A percentile compares a stretch with the other conserved stretches of the same genome.
phyloP scores from a whole-genome alignment of 2,113 vertebrate genomes.

The Cephalophus harveyi region DNA sequence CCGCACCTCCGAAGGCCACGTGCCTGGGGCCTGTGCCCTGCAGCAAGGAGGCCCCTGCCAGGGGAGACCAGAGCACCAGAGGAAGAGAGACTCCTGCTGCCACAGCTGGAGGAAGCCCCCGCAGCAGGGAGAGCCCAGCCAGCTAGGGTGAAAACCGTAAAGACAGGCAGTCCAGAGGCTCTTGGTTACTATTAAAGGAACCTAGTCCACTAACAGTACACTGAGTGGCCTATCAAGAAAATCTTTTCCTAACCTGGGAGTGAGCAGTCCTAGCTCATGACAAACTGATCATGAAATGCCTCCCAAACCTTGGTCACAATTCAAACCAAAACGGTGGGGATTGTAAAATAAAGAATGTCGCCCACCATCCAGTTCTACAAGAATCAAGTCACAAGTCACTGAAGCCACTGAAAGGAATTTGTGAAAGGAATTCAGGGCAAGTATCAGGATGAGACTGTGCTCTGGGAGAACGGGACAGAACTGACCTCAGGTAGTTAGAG shows the following conservation, averaged over 20 bases:
- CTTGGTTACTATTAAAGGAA: neutral
- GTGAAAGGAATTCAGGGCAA: neutral
- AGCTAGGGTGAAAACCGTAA: neutral
- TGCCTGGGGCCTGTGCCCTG: neutral
- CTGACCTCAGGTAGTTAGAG: neutral
- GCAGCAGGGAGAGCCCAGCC: rapidly evolving
- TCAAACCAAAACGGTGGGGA: neutral
- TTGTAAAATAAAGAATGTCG: neutral
- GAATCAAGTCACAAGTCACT: neutral
- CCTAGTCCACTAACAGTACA: neutral
- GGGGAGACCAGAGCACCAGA: rapidly evolving
- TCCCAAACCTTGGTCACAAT: neutral
- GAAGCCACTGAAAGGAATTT: neutral
- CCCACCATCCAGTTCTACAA: neutral
- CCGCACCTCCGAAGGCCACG: rapidly evolving
- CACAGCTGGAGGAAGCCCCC: neutral
- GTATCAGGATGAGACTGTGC: neutral
- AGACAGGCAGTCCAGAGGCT: neutral
- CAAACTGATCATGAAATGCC: neutral
- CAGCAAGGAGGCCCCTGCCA: neutral
- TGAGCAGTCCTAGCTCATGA: neutral
- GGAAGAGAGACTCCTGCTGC: neutral
- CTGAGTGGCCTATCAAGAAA: neutral
- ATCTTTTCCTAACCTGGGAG: neutral
- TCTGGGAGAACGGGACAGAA: neutral